phyloP scores from a whole-genome alignment of 2,888 invertebrate species.

The Adela reaumurella region DNA sequence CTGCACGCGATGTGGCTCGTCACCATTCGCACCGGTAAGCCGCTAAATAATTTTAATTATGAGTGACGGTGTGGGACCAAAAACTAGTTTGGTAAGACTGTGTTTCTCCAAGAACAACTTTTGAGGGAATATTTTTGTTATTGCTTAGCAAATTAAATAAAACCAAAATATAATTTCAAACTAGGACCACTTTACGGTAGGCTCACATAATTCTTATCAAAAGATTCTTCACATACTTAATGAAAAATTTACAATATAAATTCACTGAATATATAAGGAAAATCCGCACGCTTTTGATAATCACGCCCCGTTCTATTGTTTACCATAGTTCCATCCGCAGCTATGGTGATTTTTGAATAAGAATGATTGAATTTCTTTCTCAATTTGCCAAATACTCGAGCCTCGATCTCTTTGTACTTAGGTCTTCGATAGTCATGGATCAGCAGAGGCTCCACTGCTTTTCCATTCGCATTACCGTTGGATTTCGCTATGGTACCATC shows the following conservation, averaged over 20 bases:
- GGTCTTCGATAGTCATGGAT: slow-evolving; percentile 31
- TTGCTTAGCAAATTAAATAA: too few relatives aligned
- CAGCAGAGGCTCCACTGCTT: slow-evolving; percentile 15
- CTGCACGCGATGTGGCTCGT: too few relatives aligned
- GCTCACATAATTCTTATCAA: neutral
- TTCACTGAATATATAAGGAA: slow-evolving; percentile 31
- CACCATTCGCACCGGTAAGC: too few relatives aligned
- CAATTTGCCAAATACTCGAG: slow-evolving; percentile 15
- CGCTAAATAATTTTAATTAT: neutral
- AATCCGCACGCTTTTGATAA: slow-evolving; percentile 20
- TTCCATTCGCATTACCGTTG: too few relatives aligned
- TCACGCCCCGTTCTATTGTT: too few relatives aligned
- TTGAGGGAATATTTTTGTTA: too few relatives aligned
- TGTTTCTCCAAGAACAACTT: too few relatives aligned
- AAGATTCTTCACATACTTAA: neutral
- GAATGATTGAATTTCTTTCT: slow-evolving; percentile 25
- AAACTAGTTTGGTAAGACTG: too few relatives aligned
- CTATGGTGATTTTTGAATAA: slow-evolving; percentile 30
- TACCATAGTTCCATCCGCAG: slow-evolving; percentile 26
- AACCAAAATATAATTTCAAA: too few relatives aligned
- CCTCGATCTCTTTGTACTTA: slow-evolving; percentile 27
- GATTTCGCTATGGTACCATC: slow-evolving; percentile 1
- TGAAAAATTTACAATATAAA: slow-evolving; percentile 25
- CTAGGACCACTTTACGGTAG: too few relatives aligned
- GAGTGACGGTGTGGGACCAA: neutral